phyloP scores from a whole-genome alignment of 35 echinoderm and acorn worm genomes.

The Hemicentrotus pulcherrimus region DNA sequence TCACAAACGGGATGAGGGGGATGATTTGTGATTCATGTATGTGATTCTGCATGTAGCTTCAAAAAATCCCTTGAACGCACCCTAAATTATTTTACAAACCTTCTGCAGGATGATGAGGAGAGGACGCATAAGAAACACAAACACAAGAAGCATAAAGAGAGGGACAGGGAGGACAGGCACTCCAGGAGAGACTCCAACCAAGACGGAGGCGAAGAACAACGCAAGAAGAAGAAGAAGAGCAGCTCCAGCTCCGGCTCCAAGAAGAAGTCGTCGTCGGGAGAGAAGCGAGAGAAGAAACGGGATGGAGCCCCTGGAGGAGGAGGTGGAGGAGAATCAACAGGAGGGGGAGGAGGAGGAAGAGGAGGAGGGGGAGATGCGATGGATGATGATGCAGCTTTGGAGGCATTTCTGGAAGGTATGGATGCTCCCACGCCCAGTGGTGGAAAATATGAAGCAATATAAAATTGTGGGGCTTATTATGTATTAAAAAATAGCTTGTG shows the following conservation, averaged over 20 bases:
- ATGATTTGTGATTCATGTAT: too few species aligned
- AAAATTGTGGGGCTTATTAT: background rate
- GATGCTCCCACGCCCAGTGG: background rate
- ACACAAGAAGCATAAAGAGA: conserved; percentile 80
- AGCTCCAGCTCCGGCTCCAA: conserved; percentile 21
- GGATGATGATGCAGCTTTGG: conserved; percentile 65
- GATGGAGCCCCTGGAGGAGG: background rate
- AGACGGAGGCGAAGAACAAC: conserved; percentile 39
- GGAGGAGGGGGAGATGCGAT: conserved; percentile 8
- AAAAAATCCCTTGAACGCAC: too few species aligned
- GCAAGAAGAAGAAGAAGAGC: conserved; percentile 65
- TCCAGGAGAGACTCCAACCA: conserved; percentile 17
- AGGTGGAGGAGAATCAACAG: background rate
- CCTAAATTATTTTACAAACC: too few species aligned
- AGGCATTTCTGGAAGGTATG: conserved; percentile 74
- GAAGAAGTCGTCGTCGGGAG: background rate
- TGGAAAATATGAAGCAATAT: conserved; percentile 74
- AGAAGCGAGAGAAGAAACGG: conserved; percentile 22
- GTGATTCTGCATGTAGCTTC: too few species aligned
- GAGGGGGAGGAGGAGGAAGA: background rate
- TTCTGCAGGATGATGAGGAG: conserved; percentile 53
- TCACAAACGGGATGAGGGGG: too few species aligned
- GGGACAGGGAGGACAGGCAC: conserved; percentile 58
- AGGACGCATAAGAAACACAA: conserved; percentile 75
- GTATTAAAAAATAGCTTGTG: too few species aligned